Base-by-base conservation (phyloP, 2,113 vertebrate genomes). In the Triplophysa rosa region DNA sequence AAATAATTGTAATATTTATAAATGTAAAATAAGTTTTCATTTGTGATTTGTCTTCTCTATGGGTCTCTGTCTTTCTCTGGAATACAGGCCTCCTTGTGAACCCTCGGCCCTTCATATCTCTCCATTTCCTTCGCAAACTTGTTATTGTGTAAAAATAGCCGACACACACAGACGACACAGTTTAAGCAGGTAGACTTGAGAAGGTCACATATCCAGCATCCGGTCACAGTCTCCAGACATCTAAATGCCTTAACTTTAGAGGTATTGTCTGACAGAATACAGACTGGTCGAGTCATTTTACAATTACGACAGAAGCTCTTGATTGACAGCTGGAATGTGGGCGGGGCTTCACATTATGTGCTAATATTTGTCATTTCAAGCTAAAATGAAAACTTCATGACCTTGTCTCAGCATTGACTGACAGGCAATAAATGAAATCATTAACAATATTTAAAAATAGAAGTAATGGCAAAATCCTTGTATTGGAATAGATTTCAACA, bases 151-250 rank as follows among this genome's bases (percentile, higher is more conserved):
- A 76, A 76, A 76, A 76, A 76, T 76, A 76, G 73, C 59, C 0
- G 5, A 26, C 3, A 3, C 73, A 49, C 42, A 29, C 42, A 54
- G 61, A 76, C 17, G 6, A 52, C 73, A 52, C 45, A 52, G 24
- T 76, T 76, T 76, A 63, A 58, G 24, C 73, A 76, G 73, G 73
- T 76, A 76, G 45, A 54, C 24, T 76, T 49, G 62, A 65, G 61
- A 65, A 52, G 73, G 61, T 65, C 61, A 76, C 45, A 64, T 52
- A 29, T 76, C 42, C 72, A 76, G 45, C 45, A 1, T 14, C 49
- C 68, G 37, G 26, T 5, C 47, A 0, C 67, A 52, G 11, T 56
- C 49, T 37, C 26, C 68, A 70, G 26, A 70, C 26, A 49, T 52
- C 10, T 56, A 23, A 33, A 42, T 49, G 40, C 2, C 23, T 45